Conservation (phyloP, 1,140 invertebrate genomes). For the Musca vetustissima region DNA sequence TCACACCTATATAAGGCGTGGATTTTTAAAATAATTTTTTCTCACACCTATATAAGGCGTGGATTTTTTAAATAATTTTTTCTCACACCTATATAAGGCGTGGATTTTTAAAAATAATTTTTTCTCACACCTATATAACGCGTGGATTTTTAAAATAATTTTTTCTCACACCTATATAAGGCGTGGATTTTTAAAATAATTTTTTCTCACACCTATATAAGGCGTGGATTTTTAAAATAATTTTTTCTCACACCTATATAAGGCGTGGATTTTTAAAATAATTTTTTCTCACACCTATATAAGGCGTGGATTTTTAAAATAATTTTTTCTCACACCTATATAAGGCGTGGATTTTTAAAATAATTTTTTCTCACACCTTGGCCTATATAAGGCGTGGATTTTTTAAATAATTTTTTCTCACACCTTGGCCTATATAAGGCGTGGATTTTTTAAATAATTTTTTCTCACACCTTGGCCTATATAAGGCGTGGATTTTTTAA, state of each 20-base stretch:
- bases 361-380: background rate
- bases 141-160: background rate
- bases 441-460: background rate
- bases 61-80: background rate
- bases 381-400: too few relatives aligned
- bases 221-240: background rate
- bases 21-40: background rate
- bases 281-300: background rate
- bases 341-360: background rate
- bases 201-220: background rate
- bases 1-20: background rate
- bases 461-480: background rate
- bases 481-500: background rate
- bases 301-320: background rate
- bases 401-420: background rate
- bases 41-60: background rate
- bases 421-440: too few relatives aligned
- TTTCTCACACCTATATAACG: background rate
- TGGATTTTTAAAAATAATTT: background rate
- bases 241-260: background rate
- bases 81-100: background rate
- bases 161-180: background rate
- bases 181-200: background rate
- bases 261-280: background rate
- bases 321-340: background rate